Evolutionary conservation across 2,797 vertebrate genomes (phyloP).

Genomic region (Hybognathus amarus): DNA sequence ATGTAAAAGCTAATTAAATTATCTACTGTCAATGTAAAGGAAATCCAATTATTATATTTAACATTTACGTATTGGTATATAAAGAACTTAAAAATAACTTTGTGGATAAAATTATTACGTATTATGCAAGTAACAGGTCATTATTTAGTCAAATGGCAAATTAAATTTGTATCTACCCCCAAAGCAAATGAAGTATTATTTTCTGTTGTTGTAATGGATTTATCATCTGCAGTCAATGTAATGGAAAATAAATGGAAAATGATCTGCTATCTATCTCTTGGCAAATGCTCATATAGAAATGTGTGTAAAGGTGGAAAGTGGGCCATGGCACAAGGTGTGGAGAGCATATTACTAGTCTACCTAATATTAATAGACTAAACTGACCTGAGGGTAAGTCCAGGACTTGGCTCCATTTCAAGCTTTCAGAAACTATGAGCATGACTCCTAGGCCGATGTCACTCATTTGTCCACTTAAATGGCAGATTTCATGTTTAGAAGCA

Average conservation of each 20-base stretch:
- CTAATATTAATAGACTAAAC: conserved; percentile 7
- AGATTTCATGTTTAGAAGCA: not conserved
- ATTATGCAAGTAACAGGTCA: not conserved
- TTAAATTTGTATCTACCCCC: not conserved
- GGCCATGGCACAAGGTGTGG: not conserved
- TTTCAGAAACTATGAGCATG: not conserved
- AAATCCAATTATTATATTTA: not conserved
- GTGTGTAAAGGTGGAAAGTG: not conserved
- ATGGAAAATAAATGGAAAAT: conserved; percentile 19
- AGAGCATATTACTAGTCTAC: not conserved
- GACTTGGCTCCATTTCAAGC: not conserved
- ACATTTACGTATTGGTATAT: not conserved
- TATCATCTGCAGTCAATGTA: not conserved
- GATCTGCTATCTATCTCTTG: not conserved
- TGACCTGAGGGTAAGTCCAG: not conserved
- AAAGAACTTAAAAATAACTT: not conserved
- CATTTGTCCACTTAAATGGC: conserved; percentile 17
- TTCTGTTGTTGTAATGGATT: not conserved
- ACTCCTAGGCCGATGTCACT: not conserved
- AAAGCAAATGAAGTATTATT: not conserved
- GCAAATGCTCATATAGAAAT: not conserved
- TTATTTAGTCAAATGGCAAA: not conserved
- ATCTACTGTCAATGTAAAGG: not conserved
- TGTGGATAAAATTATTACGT: not conserved
- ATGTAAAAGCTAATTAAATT: not conserved